Evolutionary conservation across 2,888 invertebrate genomes (phyloP).

Genomic region (Pseudanteris insignis): DNA sequence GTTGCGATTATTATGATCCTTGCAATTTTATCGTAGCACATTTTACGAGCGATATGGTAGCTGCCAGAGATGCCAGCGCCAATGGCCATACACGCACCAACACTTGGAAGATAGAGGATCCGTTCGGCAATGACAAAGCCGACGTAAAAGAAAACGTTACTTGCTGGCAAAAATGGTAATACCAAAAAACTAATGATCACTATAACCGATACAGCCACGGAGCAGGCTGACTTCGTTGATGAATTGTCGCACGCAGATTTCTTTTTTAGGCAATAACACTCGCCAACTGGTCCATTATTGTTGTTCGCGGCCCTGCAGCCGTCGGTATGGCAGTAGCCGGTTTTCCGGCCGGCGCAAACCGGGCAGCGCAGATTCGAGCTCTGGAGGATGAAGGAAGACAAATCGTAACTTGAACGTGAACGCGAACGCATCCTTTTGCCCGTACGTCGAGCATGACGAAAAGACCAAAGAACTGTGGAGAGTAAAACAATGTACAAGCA

Average conservation of each 20-base stretch:
- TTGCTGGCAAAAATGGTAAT: constrained; percentile 93
- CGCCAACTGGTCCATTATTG: constrained; percentile 70
- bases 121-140: constrained; percentile 98
- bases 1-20: constrained; percentile 65
- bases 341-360: constrained; percentile 75
- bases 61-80: constrained; percentile 70
- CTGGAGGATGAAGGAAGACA: constrained; percentile 47
- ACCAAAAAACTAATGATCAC: constrained; percentile 73
- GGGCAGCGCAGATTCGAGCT: constrained; percentile 69
- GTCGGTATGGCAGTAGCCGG: constrained; percentile 76
- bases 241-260: constrained; percentile 26
- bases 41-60: constrained; percentile 56
- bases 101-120: constrained; percentile 94
- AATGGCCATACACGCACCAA: constrained; percentile 90
- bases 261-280: constrained; percentile 66
- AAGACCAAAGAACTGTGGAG: constrained; percentile 55
- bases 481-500: constrained; percentile 75
- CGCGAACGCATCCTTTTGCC: constrained; percentile 35
- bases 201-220: constrained; percentile 41
- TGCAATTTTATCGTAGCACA: constrained; percentile 61
- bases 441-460: constrained; percentile 50
- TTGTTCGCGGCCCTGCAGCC: constrained; percentile 78
- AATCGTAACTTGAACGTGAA: constrained; percentile 45
- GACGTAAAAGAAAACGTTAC: constrained; percentile 96
- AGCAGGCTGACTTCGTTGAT: constrained; percentile 40